A percentile compares a stretch with the other conserved stretches of the same genome.
Conservation (phyloP, 2,797 vertebrate species). For the Podarcis siculus region DNA sequence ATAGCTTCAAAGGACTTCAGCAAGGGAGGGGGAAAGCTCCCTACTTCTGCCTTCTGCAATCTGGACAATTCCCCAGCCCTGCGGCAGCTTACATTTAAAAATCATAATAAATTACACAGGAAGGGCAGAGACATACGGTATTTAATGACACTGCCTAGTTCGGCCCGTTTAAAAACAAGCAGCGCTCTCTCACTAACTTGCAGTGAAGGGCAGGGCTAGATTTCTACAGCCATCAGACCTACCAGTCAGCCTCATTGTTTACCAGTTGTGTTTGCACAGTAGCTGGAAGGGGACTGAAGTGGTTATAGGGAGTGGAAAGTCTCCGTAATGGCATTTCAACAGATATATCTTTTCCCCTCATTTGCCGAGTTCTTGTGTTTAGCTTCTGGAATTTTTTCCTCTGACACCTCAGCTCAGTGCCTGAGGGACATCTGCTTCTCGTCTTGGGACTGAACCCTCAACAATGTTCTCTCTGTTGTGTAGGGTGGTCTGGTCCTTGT, state of each 20-base stretch:
- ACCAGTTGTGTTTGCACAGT: neutral
- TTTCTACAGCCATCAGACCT: neutral
- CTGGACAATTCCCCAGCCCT: no score
- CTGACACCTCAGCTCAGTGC: neutral
- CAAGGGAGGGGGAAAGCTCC: neutral
- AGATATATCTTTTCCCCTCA: neutral
- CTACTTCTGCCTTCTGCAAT: neutral
- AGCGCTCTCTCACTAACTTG: neutral
- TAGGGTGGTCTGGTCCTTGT: neutral
- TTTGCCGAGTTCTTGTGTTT: neutral
- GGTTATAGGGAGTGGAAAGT: conserved; percentile 5
- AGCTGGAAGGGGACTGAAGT: neutral
- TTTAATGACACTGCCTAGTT: neutral
- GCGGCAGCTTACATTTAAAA: no score
- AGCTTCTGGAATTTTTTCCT: neutral
- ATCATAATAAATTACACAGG: no score
- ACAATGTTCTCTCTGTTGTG: neutral
- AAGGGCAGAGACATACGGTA: no score
- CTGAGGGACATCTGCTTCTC: neutral
- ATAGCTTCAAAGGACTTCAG: neutral
- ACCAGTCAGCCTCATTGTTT: neutral
- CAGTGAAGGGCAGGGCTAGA: neutral
- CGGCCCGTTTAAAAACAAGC: neutral
- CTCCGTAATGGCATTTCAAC: neutral
- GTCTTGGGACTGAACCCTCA: neutral